A percentile compares a stretch with the other conserved stretches of the same genome.
Conservation (phyloP, 2,888 invertebrate genomes). For the Drosophila conformis region DNA sequence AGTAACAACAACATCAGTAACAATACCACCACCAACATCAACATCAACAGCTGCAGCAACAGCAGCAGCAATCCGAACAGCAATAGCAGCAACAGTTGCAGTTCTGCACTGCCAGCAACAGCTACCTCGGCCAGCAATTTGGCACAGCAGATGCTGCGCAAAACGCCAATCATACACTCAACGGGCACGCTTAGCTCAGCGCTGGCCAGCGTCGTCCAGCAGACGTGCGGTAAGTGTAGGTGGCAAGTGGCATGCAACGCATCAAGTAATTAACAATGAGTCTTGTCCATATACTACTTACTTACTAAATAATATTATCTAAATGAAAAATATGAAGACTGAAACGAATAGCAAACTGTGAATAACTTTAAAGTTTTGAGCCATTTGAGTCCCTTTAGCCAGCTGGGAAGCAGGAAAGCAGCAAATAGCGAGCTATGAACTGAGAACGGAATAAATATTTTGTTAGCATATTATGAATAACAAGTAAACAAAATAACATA, state of each 20-base stretch:
- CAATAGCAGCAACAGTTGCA: slow-evolving; percentile 19
- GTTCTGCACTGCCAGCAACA: slow-evolving; percentile 34
- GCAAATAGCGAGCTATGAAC: not conserved
- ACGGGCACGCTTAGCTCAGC: slow-evolving; percentile 76
- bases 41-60: not conserved
- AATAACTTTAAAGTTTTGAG: not conserved
- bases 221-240: slow-evolving; percentile 73
- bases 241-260: not conserved
- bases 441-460: not conserved
- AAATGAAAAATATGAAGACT: not conserved
- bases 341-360: too few relatives aligned
- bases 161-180: slow-evolving; percentile 82
- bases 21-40: slow-evolving; percentile 21
- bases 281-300: not conserved
- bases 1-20: slow-evolving; percentile 20
- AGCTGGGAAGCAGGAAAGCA: not conserved
- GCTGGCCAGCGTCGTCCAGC: slow-evolving; percentile 80
- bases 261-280: not conserved
- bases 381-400: not conserved
- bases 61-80: slow-evolving; percentile 16
- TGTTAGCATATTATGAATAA: not conserved
- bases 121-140: slow-evolving; percentile 44
- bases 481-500: not conserved
- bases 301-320: not conserved
- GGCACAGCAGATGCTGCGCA: slow-evolving; percentile 80